phyloP scores from a whole-genome alignment of 2,888 invertebrate species.

The Drosophila leonis region DNA sequence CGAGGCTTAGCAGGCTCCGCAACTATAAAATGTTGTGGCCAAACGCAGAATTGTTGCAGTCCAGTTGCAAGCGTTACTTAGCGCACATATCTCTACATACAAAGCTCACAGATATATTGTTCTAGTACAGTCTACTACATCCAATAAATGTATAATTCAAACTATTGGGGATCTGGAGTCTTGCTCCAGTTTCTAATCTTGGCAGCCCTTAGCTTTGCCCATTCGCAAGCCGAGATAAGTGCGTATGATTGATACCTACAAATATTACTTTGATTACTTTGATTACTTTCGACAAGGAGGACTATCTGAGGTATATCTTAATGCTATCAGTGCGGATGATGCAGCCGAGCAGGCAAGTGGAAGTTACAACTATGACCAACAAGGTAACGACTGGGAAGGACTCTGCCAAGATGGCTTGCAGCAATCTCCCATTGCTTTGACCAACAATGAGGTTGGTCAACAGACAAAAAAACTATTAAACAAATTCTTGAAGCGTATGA shows the following conservation, averaged over 20 bases:
- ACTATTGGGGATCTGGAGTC: conserved; percentile 1
- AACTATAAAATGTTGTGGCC: conserved; percentile 56
- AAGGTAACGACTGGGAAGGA: conserved; percentile 63
- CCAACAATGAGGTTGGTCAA: conserved; percentile 38
- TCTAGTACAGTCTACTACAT: not conserved
- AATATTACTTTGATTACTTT: not conserved
- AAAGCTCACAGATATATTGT: not conserved
- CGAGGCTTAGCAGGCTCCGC: conserved; percentile 10
- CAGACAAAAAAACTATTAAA: not conserved
- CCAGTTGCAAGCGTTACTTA: conserved; percentile 30
- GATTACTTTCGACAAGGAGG: not conserved
- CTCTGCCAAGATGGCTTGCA: conserved; percentile 39
- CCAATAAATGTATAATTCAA: conserved; percentile 21
- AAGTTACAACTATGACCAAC: no score
- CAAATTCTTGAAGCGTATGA: not conserved
- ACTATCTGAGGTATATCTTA: conserved; percentile 35
- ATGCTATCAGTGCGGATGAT: no score
- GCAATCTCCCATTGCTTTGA: conserved; percentile 62
- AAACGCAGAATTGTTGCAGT: conserved; percentile 41
- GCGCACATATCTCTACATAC: conserved; percentile 23
- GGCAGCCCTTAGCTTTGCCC: conserved; percentile 6
- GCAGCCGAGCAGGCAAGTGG: no score
- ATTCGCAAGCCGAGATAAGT: conserved; percentile 27
- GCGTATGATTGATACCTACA: not conserved
- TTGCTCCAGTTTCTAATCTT: conserved; percentile 25